These are phyloP conservation scores for Psix sp. DNA, from an alignment of 1,140 invertebrate species.

Conservation along the genomic window DNA sequence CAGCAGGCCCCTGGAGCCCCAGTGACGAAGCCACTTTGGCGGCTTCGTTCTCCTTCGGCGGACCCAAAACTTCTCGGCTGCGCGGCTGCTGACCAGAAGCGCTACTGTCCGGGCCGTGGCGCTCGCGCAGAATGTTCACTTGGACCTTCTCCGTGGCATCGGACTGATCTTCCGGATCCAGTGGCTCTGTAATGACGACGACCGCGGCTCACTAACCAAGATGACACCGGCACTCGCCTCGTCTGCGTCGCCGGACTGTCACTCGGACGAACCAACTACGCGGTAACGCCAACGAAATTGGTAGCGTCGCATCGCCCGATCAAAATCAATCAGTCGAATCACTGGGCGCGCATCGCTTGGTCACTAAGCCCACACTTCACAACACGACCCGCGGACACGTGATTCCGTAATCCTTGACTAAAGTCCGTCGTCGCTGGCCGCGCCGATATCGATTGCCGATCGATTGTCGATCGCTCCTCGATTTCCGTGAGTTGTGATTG, in stretches of 20 bases:
- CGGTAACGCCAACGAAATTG: constrained; percentile 48
- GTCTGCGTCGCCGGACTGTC: constrained; percentile 27
- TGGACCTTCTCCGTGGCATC: constrained; percentile 55
- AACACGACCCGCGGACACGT: constrained; percentile 45
- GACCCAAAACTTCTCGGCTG: constrained; percentile 69
- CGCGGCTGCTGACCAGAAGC: constrained; percentile 46
- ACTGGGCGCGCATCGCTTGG: neutral
- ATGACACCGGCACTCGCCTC: constrained; percentile 24
- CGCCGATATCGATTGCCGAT: constrained; percentile 17
- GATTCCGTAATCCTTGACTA: constrained; percentile 53
- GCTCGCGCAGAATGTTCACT: constrained; percentile 35
- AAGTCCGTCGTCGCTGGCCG: constrained; percentile 25
- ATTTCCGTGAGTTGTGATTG: constrained; percentile 4
- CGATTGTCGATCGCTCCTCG: constrained; percentile 2
- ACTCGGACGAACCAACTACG: constrained; percentile 15
- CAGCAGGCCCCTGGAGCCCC: constrained; percentile 76
- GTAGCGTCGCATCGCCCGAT: constrained; percentile 59
- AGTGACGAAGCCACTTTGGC: constrained; percentile 79
- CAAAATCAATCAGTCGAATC: constrained; percentile 5
- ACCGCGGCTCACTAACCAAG: constrained; percentile 5
- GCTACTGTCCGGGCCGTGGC: constrained; percentile 23
- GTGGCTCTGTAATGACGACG: constrained; percentile 46
- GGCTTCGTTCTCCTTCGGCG: constrained; percentile 73
- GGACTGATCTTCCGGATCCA: constrained; percentile 38
- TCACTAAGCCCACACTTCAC: constrained; percentile 31